Base-by-base conservation (phyloP, 1,140 invertebrate species). In the Leguminivora glycinivorella region DNA sequence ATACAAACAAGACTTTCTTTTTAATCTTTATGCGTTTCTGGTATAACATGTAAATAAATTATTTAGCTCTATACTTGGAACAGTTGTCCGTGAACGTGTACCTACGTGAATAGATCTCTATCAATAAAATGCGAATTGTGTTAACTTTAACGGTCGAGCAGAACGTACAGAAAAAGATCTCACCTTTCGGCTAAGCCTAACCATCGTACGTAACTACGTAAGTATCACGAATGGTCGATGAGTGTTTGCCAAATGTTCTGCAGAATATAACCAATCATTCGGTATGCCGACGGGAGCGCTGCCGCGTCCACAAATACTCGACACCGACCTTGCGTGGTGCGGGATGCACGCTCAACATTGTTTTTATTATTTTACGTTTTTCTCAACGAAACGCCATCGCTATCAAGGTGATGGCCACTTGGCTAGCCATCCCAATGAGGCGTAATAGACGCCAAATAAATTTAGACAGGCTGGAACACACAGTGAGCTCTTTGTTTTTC, bases 321-420 rank as follows among this genome's bases (percentile, higher is more conserved):
- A 77, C 84, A 86, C 83, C 88, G 88, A 90, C 88, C 88, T 89
- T 89, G 88, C 77, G 79, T 85, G 77, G 58, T 29, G 26, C 25
- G 58, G 76, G 80, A 84, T 85, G 85, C 84, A 86, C 81, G 83
- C 81, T 81, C 78, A 76, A 70, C 72, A 73, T 85, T 89, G 84
- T 88, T 89, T 86, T 89, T 87, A 85, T 85, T 85, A 83, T 88
- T 88, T 84, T 78, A 79, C 79, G 78, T 87, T 88, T 88, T 86
- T 82, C 77, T 77, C 70, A 71, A 67, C 76, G 76, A 80, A 72
- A 75, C 73, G 79, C 80, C 80, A 78, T 68, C 73, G 76, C 72
- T n/a, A 67, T 10, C 84, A 88, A 88, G 87, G 87, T 87, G 86
- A 89, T 74, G 87, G 86, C 77, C 86, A 83, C 7, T 3, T 74